These are phyloP conservation scores for Malurus melanocephalus DNA, from an alignment of 2,113 vertebrate species.

Conservation along the genomic window DNA sequence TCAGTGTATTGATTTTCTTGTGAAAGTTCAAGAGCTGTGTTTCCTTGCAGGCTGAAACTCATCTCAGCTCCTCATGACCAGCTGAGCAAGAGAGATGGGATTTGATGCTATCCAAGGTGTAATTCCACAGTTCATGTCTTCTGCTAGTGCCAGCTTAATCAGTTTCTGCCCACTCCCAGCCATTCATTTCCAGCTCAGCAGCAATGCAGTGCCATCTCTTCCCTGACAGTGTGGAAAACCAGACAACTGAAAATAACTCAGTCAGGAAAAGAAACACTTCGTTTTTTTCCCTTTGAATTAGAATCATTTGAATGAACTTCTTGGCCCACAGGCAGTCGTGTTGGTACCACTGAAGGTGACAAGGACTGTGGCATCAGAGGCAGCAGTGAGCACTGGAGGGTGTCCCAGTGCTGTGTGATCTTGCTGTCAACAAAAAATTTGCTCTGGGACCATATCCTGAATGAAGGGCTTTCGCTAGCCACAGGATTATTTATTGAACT, in stretches of 20 bases:
- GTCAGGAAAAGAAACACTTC: neutral
- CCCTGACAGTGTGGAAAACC: neutral
- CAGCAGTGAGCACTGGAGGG: neutral
- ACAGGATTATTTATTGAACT: neutral
- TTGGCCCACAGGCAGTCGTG: accelerated
- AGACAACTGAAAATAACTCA: neutral
- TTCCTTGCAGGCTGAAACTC: constrained; percentile 37
- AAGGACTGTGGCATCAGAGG: neutral
- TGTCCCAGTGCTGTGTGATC: neutral
- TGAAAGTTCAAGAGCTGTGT: constrained; percentile 13
- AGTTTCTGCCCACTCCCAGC: constrained; percentile 1
- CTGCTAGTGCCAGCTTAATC: neutral
- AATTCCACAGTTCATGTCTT: constrained; percentile 44
- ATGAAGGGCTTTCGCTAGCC: neutral
- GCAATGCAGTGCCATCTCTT: neutral
- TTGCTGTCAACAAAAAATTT: neutral
- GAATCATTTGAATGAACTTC: neutral
- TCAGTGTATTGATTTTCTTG: constrained; percentile 17
- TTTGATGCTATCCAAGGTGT: constrained; percentile 31
- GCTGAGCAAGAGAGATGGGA: constrained; percentile 46
- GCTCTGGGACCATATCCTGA: neutral
- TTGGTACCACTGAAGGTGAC: neutral
- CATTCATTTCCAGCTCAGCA: constrained; percentile 52
- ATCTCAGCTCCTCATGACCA: constrained; percentile 21
- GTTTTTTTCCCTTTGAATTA: neutral